Evolutionary conservation across 2,113 vertebrate species (phyloP), one percentile per base, ranked within the genome.

Genomic region (Sylvietta virens): DNA sequence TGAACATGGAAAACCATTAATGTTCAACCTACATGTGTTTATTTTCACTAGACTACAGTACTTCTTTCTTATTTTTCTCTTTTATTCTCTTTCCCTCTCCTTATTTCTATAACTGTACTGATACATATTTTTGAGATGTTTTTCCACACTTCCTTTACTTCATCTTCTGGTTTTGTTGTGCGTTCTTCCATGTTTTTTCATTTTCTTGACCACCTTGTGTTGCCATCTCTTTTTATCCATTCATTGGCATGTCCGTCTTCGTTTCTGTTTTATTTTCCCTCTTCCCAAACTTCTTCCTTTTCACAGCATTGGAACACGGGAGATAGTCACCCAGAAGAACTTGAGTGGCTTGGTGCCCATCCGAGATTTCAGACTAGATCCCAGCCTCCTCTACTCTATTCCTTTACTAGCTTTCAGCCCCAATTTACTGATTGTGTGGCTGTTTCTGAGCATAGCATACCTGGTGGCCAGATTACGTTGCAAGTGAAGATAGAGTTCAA

Each of bases 241-340:
- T 92, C 97, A 97, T 95, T 93, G 94, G 98, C 98, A 97, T 94
- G 97, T 96, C 86, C 2, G 0, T 95, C 87, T 91, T 98, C 94
- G 50, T 91, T 93, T 95, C 58, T 95, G 70, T 79, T 96, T 96
- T 89, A 82, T 97, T 98, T 95, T 91, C 93, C 97, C 95, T 97
- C 97, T 94, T 97, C 97, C 96, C 91, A 97, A 97, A 97, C 97
- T 95, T 97, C 96, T 97, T 98, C 98, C 98, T 98, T 98, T 98
- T 98, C 98, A 98, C 99, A 99, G 99, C 98, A 98, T 99, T 99
- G 99, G 99, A 97, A 99, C 99, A 94, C 98, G 99, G 98, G 99
- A 99, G 98, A 98, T 99, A 98, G 99, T 99, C 98, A 99, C 98
- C 97, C 99, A 99, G 99, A 99, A 99, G 99, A 99, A 99, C 98